Evolutionary conservation across 2,113 vertebrate genomes (phyloP).

Genomic region (Prolemur simus): DNA sequence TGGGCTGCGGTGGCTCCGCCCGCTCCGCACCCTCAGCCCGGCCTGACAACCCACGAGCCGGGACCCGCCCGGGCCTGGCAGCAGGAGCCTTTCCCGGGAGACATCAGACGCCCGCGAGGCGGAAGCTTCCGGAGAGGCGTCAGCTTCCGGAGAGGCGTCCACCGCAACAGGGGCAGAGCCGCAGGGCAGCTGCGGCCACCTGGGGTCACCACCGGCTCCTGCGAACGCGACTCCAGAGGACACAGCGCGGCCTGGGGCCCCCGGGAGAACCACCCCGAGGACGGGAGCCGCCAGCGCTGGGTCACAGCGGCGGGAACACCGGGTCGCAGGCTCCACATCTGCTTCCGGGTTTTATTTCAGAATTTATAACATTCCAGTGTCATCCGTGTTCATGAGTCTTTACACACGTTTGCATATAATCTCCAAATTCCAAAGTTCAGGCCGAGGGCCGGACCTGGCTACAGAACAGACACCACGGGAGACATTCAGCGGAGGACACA

Average conservation of each 20-base stretch:
- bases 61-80: fast-evolving
- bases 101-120: neutral
- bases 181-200: neutral
- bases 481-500: slow-evolving; percentile 87
- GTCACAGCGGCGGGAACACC: no score
- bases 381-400: slow-evolving; percentile 91
- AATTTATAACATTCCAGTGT: slow-evolving; percentile 99
- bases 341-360: slow-evolving; percentile 91
- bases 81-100: no score
- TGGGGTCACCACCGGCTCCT: neutral
- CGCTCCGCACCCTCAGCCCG: fast-evolving
- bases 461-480: slow-evolving; percentile 90
- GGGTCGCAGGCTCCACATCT: slow-evolving; percentile 57
- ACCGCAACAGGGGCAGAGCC: neutral
- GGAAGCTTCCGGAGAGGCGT: neutral
- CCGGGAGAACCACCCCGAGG: neutral
- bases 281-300: neutral
- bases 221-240: neutral
- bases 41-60: fast-evolving
- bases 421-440: slow-evolving; percentile 95
- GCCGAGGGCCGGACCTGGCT: slow-evolving; percentile 94
- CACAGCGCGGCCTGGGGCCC: no score
- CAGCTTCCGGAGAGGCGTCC: neutral
- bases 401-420: slow-evolving; percentile 95
- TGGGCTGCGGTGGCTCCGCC: fast-evolving